phyloP scores from a whole-genome alignment of 2,888 invertebrate species.

The Megaustenia siamemsis region DNA sequence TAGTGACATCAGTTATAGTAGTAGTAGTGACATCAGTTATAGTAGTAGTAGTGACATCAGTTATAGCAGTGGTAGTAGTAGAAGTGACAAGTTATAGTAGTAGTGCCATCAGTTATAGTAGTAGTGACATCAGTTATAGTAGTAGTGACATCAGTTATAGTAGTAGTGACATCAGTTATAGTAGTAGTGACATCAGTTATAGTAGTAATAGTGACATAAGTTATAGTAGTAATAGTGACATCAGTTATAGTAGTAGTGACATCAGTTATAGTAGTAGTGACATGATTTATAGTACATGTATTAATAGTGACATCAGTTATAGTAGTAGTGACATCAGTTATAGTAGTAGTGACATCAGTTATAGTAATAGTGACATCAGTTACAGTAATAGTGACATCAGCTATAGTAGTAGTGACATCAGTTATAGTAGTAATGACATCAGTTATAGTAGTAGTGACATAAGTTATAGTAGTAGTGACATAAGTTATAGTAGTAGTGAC shows the following conservation, averaged over 20 bases:
- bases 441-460: too few species aligned
- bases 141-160: constrained; percentile 31
- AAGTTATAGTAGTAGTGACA: too few species aligned
- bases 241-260: not conserved
- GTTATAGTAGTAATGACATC: too few species aligned
- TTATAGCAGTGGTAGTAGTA: not conserved
- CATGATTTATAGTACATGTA: too few species aligned
- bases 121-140: constrained; percentile 31
- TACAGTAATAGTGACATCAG: too few species aligned
- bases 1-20: not conserved
- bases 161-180: constrained; percentile 19
- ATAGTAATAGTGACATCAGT: too few species aligned
- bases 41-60: not conserved
- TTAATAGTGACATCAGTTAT: too few species aligned
- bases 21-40: not conserved
- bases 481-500: too few species aligned
- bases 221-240: not conserved
- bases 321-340: too few species aligned
- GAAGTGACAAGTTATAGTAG: not conserved
- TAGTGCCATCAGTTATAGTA: constrained; percentile 32
- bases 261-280: not conserved
- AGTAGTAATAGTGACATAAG: not conserved
- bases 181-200: constrained; percentile 29
- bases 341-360: too few species aligned
- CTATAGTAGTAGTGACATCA: too few species aligned